Base-by-base conservation (phyloP, 2,797 vertebrate species). In the Pristis pectinata region DNA sequence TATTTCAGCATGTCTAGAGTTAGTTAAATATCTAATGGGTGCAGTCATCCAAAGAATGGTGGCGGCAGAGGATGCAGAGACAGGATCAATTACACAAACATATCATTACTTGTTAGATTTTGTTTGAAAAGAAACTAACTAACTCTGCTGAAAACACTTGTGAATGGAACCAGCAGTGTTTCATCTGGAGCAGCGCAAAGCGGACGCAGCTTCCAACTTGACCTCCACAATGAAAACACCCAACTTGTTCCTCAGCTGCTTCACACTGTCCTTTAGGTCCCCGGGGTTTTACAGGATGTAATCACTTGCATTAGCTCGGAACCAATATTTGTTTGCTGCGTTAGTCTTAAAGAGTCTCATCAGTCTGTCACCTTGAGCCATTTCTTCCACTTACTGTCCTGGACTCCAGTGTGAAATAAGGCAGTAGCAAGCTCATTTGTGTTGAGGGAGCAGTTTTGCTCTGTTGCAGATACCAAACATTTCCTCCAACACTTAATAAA, bases 401-500 rank as follows among this genome's bases (percentile, higher is more conserved):
- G n/a, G 24, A 4, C 2, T 10, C 2, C n/a, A 37, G 22, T 64
- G 87, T 41, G 22, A 64, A n/a, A 7, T 41, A 41, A 91, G n/a
- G 61, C 61, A 67, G 61, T 7, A 64, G 37, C 7, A 11, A 91
- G 67, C 10, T 64, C 22, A 41, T 91, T 64, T 91, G n/a, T 67
- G 41, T 34, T 67, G n/a, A 67, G n/a, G 37, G 87, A 91, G n/a
- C n/a, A 41, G n/a, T 24, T 67, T 64, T 64, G 19, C 59, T 64
- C 17, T 64, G 59, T 22, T 41, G n/a, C 61, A 91, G 87, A 67
- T 64, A 91, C n/a, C 87, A 91, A 37, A 91, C 87, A 67, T 91
- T 91, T 67, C 87, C 87, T 67, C 8, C 41, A 24, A 91, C 87
- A 91, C 87, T 91, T 91, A 22, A 64, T 67, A 91, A 91, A 91